Base-by-base conservation (phyloP, 35 echinoderm and acorn worm species). In the Acanthaster planci region DNA sequence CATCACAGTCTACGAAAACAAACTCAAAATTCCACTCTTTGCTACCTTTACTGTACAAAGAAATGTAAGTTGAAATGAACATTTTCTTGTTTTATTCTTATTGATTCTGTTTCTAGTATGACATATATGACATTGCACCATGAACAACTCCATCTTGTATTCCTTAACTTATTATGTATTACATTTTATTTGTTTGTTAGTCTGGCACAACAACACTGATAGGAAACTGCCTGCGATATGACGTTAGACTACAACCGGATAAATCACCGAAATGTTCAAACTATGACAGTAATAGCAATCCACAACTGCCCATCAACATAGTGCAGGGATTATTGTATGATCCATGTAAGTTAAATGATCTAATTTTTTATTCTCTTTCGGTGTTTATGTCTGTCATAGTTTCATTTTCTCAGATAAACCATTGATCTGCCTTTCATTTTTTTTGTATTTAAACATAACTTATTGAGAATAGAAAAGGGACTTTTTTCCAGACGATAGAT, bases 41-140 rank as follows among this genome's bases (percentile, higher is more conserved):
- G 64, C 64, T 29, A 31, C 64, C 26, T 35, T 72, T 29, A 34
- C 23, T 31, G 23, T 72, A 1, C 64, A 34, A 31, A 35, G 34
- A 72, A 30, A 72, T 8, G 64, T 72, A 72, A 72, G 64, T 72
- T 47, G 12, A 47, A n/a, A n/a, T n/a, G n/a, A n/a, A n/a, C n/a
- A n/a, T n/a, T n/a, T n/a, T n/a, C n/a, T n/a, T n/a, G n/a, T n/a
- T n/a, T n/a, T n/a, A n/a, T n/a, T n/a, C n/a, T n/a, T n/a, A n/a
- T n/a, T n/a, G n/a, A n/a, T n/a, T n/a, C n/a, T n/a, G n/a, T n/a
- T n/a, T n/a, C n/a, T n/a, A n/a, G n/a, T n/a, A n/a, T n/a, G n/a
- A n/a, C n/a, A n/a, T n/a, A n/a, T n/a, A n/a, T n/a, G n/a, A n/a
- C n/a, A n/a, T n/a, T n/a, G n/a, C n/a, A n/a, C n/a, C n/a, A n/a